phyloP scores from a whole-genome alignment of 2,797 vertebrate species.

The Eremophila alpestris region DNA sequence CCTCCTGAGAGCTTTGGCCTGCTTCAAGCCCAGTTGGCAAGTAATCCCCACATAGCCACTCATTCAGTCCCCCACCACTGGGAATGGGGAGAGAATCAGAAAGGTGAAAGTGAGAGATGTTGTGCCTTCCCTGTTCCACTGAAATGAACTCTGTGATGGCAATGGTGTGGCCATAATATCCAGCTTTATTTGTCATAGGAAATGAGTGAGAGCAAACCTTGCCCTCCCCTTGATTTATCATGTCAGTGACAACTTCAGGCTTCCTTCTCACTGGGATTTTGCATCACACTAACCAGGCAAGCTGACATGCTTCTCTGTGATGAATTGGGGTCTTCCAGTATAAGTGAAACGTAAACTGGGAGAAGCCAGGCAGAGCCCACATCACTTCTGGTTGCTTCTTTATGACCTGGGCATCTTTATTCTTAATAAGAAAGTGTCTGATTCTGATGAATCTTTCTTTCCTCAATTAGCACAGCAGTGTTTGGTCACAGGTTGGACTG shows the following conservation, averaged over 20 bases:
- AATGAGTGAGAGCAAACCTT: neutral
- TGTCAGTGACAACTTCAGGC: neutral
- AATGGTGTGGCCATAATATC: neutral
- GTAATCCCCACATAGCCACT: neutral
- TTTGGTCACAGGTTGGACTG: neutral
- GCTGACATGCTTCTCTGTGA: neutral
- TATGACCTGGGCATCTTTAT: neutral
- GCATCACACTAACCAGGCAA: neutral
- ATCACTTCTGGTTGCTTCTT: neutral
- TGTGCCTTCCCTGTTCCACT: neutral
- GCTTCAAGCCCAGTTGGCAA: neutral
- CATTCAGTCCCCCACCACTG: neutral
- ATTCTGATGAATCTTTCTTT: neutral
- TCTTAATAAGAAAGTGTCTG: neutral
- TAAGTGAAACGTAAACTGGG: neutral
- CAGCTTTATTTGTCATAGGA: neutral
- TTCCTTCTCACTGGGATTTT: neutral
- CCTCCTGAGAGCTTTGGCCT: neutral
- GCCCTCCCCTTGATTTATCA: neutral
- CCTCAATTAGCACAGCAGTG: neutral
- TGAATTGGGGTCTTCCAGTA: neutral
- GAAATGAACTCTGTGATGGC: neutral
- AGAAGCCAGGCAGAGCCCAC: neutral
- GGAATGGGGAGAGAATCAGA: neutral
- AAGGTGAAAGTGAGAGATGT: neutral